Evolutionary conservation across 2,888 invertebrate genomes (phyloP), one percentile per base, ranked within the genome.

Genomic region (Dicyrtoma fusca): DNA sequence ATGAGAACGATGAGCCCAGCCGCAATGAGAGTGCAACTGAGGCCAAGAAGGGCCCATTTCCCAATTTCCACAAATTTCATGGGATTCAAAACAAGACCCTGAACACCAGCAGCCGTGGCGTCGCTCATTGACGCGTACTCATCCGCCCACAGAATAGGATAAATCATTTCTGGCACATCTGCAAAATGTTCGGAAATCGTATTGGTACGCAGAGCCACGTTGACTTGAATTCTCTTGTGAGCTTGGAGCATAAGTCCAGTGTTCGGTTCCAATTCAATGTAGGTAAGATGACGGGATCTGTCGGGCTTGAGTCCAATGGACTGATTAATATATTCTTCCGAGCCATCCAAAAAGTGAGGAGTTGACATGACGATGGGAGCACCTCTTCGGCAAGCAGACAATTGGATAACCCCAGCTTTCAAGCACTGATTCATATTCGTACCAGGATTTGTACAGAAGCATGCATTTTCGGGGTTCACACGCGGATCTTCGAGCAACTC

Each of bases 41-140:
- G 19, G 14, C 63, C 71, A 0, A 77, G 57, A 4, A 77, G 17
- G n/a, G 55, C 59, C 76, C 77, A 77, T 70, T 77, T 77, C 4
- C 53, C 71, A 55, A 74, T 74, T 1, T 63, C 51, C 17, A 77
- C 62, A 44, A 69, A 71, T 21, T 69, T 62, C 34, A 75, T 34
- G 1, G 77, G 72, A 11, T 71, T 75, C 1, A 77, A 19, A 5
- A 77, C 47, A 49, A 73, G 51, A 1, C 14, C 19, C 44, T 72
- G 57, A 1, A 77, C 17, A 34, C 69, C 72, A 17, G 72, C 66
- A 11, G 62, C 68, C 1, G 63, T 59, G 5, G 23, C 59, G 6
- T 76, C 71, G 71, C 55, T 45, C 68, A 68, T 68, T 44, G 13
- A 13, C 14, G 68, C 68, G 0, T 42, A 45, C 53, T 68, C 68